Base-by-base conservation (phyloP, 2,888 invertebrate species). In the Drosophila colorata region DNA sequence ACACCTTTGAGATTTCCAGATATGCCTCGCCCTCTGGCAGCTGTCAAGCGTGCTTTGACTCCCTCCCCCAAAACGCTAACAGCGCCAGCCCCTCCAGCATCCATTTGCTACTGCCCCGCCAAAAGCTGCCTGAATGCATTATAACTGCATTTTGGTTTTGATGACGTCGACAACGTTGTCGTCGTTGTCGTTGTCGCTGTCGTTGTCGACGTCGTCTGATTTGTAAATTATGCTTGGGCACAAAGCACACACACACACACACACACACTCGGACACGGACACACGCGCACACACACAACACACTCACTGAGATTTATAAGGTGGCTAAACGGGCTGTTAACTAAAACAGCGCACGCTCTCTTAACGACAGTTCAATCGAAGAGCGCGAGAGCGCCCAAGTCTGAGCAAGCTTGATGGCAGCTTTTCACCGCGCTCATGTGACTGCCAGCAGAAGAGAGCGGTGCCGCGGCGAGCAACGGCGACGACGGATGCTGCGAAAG, bases 111-210 rank as follows among this genome's bases (percentile, higher is more conserved):
- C 28, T 28, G 28, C 18, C 16, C 47, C 6, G 7, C 13, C 56
- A 37, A 20, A 20, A 47, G 37, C 25, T 44, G 44, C 59, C 47
- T 44, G 58, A 77, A 81, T 85, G 89, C 85, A 87, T 85, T 87
- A 81, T 87, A 87, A 87, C 85, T 85, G 85, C 87, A 85, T 88
- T 85, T 88, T 81, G 77, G 83, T 69, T 86, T 87, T 83, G 83
- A 83, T 83, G 83, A 83, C 88, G 81, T 87, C 76, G 81, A 84
- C 81, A 72, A 70, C 66, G 78, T 53, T 67, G 78, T 77, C 40
- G 64, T 71, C 40, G 66, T 55, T 20, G 72, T 35, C 38, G 67
- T 65, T 6, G 64, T 71, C 40, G 66, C 51, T 20, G 72, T 35
- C 38, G 67, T 65, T 6, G 52, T 64, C 37, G 78, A 48, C 58